phyloP scores from a whole-genome alignment of 2,888 invertebrate genomes.

The Drosophila meridionalis region DNA sequence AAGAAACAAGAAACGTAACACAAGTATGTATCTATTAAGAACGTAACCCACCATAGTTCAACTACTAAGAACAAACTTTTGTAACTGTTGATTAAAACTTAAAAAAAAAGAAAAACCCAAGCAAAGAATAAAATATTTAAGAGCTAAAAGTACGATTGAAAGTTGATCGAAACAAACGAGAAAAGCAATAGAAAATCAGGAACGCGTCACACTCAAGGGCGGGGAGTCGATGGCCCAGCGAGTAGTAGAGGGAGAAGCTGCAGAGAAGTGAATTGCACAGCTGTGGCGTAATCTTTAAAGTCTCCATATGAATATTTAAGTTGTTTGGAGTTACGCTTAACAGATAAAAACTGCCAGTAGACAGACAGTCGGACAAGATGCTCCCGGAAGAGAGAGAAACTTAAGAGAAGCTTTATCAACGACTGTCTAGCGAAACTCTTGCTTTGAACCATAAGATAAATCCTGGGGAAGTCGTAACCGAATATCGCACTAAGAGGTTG shows the following conservation, averaged over 20 bases:
- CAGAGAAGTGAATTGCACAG: neutral
- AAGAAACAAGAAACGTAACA: conserved; percentile 20
- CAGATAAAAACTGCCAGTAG: neutral
- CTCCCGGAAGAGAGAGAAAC: neutral
- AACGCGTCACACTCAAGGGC: conserved; percentile 1
- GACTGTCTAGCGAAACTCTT: neutral
- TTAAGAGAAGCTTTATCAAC: neutral
- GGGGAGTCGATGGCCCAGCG: conserved; percentile 40
- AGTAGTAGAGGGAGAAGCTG: neutral
- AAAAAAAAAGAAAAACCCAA: conserved; percentile 20
- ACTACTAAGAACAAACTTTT: conserved; percentile 75
- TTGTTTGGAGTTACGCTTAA: neutral
- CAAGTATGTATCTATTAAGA: conserved; percentile 67
- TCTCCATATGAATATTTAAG: conserved; percentile 8
- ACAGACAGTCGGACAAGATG: neutral
- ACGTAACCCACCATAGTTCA: conserved; percentile 80
- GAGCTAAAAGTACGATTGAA: conserved; percentile 30
- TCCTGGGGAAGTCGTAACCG: conserved; percentile 16
- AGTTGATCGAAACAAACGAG: conserved; percentile 25
- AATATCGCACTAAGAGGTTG: conserved; percentile 42
- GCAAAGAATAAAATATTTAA: conserved; percentile 18
- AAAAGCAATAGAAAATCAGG: conserved; percentile 46
- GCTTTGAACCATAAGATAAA: conserved; percentile 3
- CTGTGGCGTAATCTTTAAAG: neutral
- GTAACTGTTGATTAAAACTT: conserved; percentile 66